Evolutionary conservation across 1,140 invertebrate genomes (phyloP), one percentile per base, ranked within the genome.

Genomic region (Ceratosolen solmsi): DNA sequence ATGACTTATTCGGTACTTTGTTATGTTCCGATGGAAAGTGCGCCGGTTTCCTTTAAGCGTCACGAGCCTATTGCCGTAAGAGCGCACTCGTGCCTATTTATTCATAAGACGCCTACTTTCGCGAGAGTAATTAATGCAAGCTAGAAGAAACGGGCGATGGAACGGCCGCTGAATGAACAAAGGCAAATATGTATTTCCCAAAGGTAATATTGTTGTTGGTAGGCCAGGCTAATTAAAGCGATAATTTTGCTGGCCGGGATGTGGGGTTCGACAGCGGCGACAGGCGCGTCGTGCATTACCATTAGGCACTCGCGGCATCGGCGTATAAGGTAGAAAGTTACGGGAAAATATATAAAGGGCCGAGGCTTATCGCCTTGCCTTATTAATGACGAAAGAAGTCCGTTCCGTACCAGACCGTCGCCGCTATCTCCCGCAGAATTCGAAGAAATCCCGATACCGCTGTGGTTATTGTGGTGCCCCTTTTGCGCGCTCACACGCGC

Each of bases 311-410:
- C 4, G 58, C 58, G 13, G n/a, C 27, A 65, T 22, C 63, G 33
- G 8, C 36, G 2, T n/a, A 38, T 33, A 68, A 68, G 25, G 38
- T 11, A n/a, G 15, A 38, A n/a, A 38, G 17, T n/a, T 49, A 13
- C 15, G 27, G 74, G 30, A 77, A 77, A 77, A 63, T 49, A 27
- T 27, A 20, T 41, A 65, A 30, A 65, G 38, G 58, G 56, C 74
- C 17, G 13, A 30, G 38, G 13, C 27, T 65, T 49, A 77, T 77
- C 56, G 51, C 22, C 73, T 75, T 22, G n/a, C 9, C 51, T 79
- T 79, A 79, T 79, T 70, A 79, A 79, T 70, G 76, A 27, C 76
- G 63, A 79, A 25, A 30, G 63, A 79, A 70, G 54, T 38, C 36
- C 33, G 20, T 25, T 60, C 17, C 22, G 27, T 38, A 38, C 63